Evolutionary conservation across 1,140 invertebrate genomes (phyloP).

Genomic region (Polyergus mexicanus): DNA sequence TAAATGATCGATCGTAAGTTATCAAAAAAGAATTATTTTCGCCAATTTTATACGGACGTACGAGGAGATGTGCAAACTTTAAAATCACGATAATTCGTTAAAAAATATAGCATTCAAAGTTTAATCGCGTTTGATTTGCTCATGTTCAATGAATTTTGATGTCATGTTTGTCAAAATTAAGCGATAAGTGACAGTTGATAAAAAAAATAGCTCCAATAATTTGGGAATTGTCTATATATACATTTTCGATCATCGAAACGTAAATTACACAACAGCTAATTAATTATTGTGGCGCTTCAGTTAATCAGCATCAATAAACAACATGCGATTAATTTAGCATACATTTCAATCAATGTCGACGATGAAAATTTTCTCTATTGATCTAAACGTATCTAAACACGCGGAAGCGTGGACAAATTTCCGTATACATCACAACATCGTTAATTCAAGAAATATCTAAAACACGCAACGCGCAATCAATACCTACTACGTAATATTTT

Average conservation of each 20-base stretch:
- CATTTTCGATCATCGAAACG: conserved; percentile 9
- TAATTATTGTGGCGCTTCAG: conserved; percentile 20
- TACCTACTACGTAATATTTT: too few relatives aligned
- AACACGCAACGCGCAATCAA: not conserved
- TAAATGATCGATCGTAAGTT: too few relatives aligned
- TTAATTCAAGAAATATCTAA: conserved; percentile 1
- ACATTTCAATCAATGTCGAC: not conserved
- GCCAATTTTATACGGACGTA: too few relatives aligned
- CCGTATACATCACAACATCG: not conserved
- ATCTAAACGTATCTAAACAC: not conserved
- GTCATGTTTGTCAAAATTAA: not conserved
- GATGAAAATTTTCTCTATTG: not conserved
- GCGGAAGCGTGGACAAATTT: not conserved
- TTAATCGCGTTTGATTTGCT: too few relatives aligned
- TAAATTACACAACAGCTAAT: conserved; percentile 24
- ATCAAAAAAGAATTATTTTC: too few relatives aligned
- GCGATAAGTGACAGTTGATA: not conserved
- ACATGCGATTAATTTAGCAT: conserved; percentile 17
- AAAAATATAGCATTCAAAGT: too few relatives aligned
- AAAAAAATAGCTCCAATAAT: conserved; percentile 1
- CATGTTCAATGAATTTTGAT: conserved; percentile 3
- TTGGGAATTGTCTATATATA: not conserved
- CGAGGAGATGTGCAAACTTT: too few relatives aligned
- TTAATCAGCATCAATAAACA: conserved; percentile 10
- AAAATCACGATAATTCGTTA: too few relatives aligned